A percentile compares a stretch with the other conserved stretches of the same genome.
Conservation (phyloP, 92 coral and sea anemone genomes). For the Porites lobata region DNA sequence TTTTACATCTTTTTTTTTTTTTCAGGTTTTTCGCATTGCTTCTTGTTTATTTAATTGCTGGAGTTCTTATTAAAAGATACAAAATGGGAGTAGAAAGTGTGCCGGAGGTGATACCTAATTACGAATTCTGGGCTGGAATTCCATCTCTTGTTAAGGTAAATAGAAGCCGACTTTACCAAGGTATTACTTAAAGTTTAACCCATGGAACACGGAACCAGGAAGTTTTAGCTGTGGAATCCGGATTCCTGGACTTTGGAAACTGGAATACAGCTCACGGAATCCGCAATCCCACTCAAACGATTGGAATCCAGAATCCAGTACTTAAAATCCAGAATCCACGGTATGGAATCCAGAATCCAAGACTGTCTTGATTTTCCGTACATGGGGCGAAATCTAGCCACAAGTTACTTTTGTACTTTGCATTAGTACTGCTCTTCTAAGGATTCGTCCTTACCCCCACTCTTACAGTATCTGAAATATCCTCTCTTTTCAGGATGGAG, state of each 20-base stretch:
- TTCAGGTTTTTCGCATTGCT: slow-evolving; percentile 28
- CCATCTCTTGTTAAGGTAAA: slow-evolving; percentile 47
- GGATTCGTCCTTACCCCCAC: not conserved
- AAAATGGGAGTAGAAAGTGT: slow-evolving; percentile 24
- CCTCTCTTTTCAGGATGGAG: not conserved
- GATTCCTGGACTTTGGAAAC: too few species aligned
- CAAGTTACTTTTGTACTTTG: too few species aligned
- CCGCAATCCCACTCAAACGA: too few species aligned
- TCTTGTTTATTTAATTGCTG: slow-evolving; percentile 24
- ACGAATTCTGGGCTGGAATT: slow-evolving; percentile 25
- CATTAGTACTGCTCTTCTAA: not conserved
- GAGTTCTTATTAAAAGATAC: slow-evolving; percentile 32
- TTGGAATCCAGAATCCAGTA: too few species aligned
- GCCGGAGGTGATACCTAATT: slow-evolving; percentile 41
- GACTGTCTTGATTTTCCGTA: too few species aligned
- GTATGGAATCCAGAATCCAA: too few species aligned
- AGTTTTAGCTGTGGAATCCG: too few species aligned
- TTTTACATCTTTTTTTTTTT: not conserved
- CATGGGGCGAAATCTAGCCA: too few species aligned
- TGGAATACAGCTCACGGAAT: too few species aligned
- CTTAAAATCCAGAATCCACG: too few species aligned
- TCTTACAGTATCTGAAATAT: not conserved
- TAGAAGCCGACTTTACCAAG: not conserved
- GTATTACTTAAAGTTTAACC: too few species aligned
- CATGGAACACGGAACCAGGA: too few species aligned